phyloP scores from a whole-genome alignment of 2,888 invertebrate species.

The Tetragnatha montana region DNA sequence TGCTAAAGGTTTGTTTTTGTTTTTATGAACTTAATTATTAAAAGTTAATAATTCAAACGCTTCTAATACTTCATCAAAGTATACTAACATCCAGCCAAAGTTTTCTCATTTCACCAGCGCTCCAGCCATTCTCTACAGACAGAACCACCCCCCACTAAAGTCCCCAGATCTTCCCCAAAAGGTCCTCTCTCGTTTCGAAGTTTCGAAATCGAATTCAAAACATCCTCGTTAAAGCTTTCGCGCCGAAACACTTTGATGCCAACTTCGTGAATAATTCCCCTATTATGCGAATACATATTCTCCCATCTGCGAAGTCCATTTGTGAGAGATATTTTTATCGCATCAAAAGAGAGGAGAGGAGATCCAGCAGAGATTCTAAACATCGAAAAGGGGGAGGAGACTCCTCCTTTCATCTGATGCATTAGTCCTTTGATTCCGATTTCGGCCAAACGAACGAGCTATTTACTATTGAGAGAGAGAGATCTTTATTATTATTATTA shows the following conservation, averaged over 20 bases:
- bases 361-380: conserved; percentile 10
- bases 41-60: too few relatives aligned
- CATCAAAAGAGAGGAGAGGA: conserved; percentile 58
- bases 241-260: conserved; percentile 37
- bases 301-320: conserved; percentile 44
- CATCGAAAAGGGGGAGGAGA: not conserved
- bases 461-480: conserved; percentile 3
- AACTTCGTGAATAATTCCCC: conserved; percentile 49
- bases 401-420: conserved; percentile 28
- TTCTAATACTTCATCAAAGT: too few relatives aligned
- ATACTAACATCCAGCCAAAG: too few relatives aligned
- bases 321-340: conserved; percentile 53
- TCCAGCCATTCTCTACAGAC: not conserved
- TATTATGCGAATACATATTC: conserved; percentile 41
- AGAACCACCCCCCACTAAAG: not conserved
- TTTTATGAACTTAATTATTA: too few relatives aligned
- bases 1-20: too few relatives aligned
- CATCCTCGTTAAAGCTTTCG: conserved; percentile 32
- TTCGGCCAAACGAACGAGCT: not conserved
- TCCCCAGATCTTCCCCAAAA: not conserved
- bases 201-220: conserved; percentile 44
- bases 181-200: not conserved
- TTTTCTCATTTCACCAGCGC: too few relatives aligned
- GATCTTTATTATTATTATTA: not conserved
- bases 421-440: conserved; percentile 21